A percentile compares a stretch with the other conserved stretches of the same genome.
phyloP scores from a whole-genome alignment of 2,113 vertebrate species.

The Naja naja region DNA sequence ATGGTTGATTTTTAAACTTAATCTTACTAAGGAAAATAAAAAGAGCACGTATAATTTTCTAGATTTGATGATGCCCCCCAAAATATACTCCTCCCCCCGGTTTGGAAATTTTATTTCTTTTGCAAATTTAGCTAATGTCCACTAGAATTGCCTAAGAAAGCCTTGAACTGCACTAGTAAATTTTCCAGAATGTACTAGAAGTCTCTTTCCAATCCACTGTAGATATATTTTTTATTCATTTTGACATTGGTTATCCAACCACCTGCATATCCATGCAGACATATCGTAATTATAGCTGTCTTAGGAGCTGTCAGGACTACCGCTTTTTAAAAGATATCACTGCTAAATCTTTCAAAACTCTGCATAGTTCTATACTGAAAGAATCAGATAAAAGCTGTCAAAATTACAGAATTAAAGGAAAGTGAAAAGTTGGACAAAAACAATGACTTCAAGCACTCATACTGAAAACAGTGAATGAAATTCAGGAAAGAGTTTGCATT shows the following conservation, averaged over 20 bases:
- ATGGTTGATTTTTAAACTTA: not conserved
- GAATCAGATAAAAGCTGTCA: not conserved
- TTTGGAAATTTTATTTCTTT: not conserved
- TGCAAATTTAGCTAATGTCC: not conserved
- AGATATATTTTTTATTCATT: not conserved
- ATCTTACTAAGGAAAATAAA: not conserved
- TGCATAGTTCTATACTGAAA: not conserved
- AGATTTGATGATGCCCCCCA: not conserved
- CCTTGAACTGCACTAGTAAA: not conserved
- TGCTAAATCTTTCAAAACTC: not conserved
- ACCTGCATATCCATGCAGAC: not conserved
- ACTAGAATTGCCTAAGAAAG: not conserved
- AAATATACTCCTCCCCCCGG: accelerated
- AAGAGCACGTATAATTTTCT: not conserved
- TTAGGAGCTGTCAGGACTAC: not conserved
- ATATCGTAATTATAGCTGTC: not conserved
- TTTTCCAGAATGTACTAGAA: not conserved
- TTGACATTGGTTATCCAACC: not conserved
- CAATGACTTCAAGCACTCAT: not conserved
- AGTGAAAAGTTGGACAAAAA: not conserved
- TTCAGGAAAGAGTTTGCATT: not conserved
- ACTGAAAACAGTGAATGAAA: not conserved
- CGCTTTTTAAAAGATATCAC: not conserved
- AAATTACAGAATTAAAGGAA: not conserved
- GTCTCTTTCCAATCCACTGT: not conserved